Evolutionary conservation across 2,888 invertebrate genomes (phyloP), one percentile per base, ranked within the genome.

Genomic region (Callimorpha dominula): DNA sequence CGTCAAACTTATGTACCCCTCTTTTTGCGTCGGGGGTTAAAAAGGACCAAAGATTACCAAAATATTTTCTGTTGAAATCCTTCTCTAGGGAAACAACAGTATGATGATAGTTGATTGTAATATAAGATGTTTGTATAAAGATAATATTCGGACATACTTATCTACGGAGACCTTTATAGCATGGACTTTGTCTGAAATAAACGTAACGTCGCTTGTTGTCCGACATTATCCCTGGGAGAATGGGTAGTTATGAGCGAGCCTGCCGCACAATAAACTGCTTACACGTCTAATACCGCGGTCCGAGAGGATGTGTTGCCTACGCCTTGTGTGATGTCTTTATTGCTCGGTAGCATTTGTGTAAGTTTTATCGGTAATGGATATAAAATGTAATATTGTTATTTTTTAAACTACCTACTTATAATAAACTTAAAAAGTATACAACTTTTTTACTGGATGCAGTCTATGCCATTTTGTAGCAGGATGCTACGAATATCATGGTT

Each of bases 221-320:
- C 88, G 89, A 90, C 92, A 91, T 92, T 93, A 93, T 93, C 91
- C 92, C 90, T 87, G 85, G 85, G 90, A 92, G 91, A 94, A 94
- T 92, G 92, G 94, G 92, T 92, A 94, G 93, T 93, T 94, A 93
- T 92, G 93, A 92, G 91, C 90, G 88, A 88, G 89, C 88, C 90
- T 88, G 91, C 90, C 90, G 85, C 88, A 92, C 91, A 93, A 94
- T 94, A 94, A 93, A 93, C 92, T 92, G 91, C 91, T 92, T 91
- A 91, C 90, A 90, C 89, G 89, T 90, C 91, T 92, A 92, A 93
- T 93, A 91, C 88, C 86, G 89, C 85, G 89, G 88, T 85, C 88
- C 88, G 86, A 84, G 87, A 85, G 86, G 88, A 87, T 88, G 86
- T 85, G 84, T 85, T 73, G 78, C 73, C 74, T 77, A 75, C 82